Percentiles rank a stretch among this genome's conserved stretches.
Conservation (phyloP, 1,140 invertebrate genomes). For the Calliopsis andreniformis region DNA sequence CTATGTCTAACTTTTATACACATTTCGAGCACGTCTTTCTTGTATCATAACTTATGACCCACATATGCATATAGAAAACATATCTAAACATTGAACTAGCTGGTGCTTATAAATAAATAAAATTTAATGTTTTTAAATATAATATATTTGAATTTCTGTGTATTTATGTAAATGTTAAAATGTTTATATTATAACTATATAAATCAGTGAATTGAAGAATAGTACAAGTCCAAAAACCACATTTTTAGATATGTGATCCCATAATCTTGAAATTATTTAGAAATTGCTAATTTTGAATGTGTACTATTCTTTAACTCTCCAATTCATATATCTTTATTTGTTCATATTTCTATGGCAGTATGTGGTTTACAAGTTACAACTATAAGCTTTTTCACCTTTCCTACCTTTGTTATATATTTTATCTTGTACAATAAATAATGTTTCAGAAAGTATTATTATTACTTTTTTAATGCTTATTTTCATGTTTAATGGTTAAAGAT, state of each 20-base stretch:
- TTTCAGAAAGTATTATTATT: neutral
- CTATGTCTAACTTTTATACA: neutral
- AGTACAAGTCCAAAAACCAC: too few relatives aligned
- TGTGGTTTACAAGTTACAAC: slow-evolving; percentile 27
- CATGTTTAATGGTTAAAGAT: too few relatives aligned
- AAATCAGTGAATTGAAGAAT: too few relatives aligned
- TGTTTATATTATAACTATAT: too few relatives aligned
- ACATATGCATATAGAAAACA: neutral
- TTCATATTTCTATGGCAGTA: neutral
- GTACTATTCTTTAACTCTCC: too few relatives aligned
- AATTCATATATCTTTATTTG: neutral
- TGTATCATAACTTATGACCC: neutral
- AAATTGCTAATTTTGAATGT: slow-evolving; percentile 4
- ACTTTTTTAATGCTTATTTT: neutral
- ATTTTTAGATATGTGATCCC: too few relatives aligned
- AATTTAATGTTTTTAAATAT: neutral
- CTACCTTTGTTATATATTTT: slow-evolving; percentile 14
- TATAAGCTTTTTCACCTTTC: slow-evolving; percentile 1
- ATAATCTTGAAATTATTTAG: neutral
- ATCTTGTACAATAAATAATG: neutral
- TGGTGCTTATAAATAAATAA: too few relatives aligned
- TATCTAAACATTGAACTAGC: too few relatives aligned
- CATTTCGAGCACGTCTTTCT: neutral
- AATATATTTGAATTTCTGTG: slow-evolving; percentile 4
- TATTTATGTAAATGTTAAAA: too few relatives aligned